Conservation (phyloP, 2,113 vertebrate genomes). For the Daphoenositta chrysoptera region DNA sequence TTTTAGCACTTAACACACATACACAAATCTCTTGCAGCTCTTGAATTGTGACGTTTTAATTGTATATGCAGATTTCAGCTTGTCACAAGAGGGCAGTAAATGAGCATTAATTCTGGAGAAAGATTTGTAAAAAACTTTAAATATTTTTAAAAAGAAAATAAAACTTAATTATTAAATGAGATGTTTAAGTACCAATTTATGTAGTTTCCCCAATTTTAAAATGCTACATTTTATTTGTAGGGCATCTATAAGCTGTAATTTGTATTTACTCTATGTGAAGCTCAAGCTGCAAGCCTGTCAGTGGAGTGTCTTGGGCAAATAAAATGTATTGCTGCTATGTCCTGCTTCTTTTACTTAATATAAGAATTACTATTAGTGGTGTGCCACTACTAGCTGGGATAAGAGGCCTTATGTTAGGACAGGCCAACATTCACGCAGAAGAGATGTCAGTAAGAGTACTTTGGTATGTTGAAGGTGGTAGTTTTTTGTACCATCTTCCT, state of each 20-base stretch:
- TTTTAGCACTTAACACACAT: not conserved
- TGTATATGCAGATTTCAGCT: not conserved
- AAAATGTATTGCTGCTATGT: not conserved
- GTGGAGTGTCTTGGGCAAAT: not conserved
- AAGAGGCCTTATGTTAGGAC: not conserved
- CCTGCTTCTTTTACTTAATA: not conserved
- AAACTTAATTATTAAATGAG: not conserved
- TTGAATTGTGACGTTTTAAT: not conserved
- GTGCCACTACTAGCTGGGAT: not conserved
- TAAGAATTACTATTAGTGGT: not conserved
- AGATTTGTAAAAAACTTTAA: not conserved
- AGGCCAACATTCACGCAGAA: not conserved
- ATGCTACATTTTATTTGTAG: not conserved
- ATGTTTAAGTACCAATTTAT: not conserved
- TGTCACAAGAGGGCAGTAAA: slow-evolving; percentile 62
- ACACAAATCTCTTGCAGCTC: not conserved
- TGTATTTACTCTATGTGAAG: not conserved
- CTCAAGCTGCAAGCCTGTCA: not conserved
- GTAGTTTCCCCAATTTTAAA: not conserved
- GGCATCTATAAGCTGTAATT: not conserved
- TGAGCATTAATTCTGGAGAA: not conserved
- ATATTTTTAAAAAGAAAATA: not conserved
- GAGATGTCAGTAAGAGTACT: not conserved
- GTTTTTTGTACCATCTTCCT: not conserved
- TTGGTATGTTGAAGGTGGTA: accelerated